These are phyloP conservation scores for Hirtodrosophila histrioides DNA, from an alignment of 2,888 invertebrate species.

Conservation along the genomic window DNA sequence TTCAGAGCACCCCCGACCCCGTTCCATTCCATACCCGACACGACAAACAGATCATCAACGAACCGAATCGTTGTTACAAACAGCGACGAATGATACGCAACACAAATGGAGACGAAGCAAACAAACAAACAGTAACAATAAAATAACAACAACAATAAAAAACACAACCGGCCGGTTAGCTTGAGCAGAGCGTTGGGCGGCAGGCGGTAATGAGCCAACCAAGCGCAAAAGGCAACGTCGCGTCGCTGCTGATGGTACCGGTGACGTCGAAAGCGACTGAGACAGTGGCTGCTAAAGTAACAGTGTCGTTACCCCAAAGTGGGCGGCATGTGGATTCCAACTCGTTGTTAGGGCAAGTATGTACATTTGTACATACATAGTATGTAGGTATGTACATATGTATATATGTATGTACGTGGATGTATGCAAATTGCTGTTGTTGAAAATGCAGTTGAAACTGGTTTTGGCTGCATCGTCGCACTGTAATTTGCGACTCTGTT, in stretches of 20 bases:
- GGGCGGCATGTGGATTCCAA: conserved; percentile 32
- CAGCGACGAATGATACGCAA: conserved; percentile 22
- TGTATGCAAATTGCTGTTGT: conserved; percentile 39
- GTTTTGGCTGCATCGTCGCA: conserved; percentile 52
- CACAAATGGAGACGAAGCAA: conserved; percentile 43
- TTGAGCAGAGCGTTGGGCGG: neutral
- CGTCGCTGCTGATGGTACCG: conserved; percentile 29
- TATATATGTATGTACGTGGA: conserved; percentile 1
- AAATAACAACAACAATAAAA: conserved; percentile 27
- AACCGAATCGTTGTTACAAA: conserved; percentile 51
- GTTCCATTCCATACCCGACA: neutral
- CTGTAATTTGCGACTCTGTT: conserved; percentile 52
- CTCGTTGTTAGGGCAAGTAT: conserved; percentile 5
- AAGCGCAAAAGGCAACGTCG: conserved; percentile 57
- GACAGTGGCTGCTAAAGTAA: conserved; percentile 19
- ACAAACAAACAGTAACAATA: conserved; percentile 29
- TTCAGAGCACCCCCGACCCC: conserved; percentile 1
- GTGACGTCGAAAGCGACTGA: conserved; percentile 35
- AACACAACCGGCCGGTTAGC: conserved; percentile 71
- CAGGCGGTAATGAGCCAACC: conserved; percentile 37
- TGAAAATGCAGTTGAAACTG: conserved; percentile 68
- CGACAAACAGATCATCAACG: conserved; percentile 49
- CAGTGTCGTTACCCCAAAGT: conserved; percentile 22
- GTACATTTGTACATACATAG: neutral
- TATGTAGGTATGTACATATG: neutral